phyloP scores from a whole-genome alignment of 1,140 invertebrate species.

The Euwallacea similis region DNA sequence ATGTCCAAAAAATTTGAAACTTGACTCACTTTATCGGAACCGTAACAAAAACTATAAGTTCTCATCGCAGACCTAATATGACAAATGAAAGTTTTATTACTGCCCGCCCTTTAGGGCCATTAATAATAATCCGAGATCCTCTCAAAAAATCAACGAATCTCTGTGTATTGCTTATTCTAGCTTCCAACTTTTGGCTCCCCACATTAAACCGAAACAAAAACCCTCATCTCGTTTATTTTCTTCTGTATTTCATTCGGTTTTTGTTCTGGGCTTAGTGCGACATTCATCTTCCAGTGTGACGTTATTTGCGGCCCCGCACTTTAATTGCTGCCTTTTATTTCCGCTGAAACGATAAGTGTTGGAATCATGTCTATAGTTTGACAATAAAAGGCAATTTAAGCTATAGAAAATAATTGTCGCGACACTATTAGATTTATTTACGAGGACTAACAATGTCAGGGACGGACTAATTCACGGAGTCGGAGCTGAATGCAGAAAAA shows the following conservation, averaged over 20 bases:
- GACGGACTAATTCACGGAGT: too few species aligned
- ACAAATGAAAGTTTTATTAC: slow-evolving; percentile 27
- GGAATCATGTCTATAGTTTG: slow-evolving; percentile 16
- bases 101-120: slow-evolving; percentile 9
- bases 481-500: too few species aligned
- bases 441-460: too few species aligned
- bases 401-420: not conserved
- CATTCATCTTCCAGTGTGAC: slow-evolving; percentile 19
- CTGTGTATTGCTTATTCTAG: slow-evolving; percentile 14
- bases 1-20: too few species aligned
- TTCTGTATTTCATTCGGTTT: slow-evolving; percentile 25
- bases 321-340: slow-evolving; percentile 27
- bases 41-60: too few species aligned
- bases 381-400: slow-evolving; percentile 18
- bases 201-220: slow-evolving; percentile 27
- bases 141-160: slow-evolving; percentile 19
- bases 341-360: slow-evolving; percentile 12
- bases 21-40: too few species aligned
- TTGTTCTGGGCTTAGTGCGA: slow-evolving; percentile 25
- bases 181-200: slow-evolving; percentile 7
- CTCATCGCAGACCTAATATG: not conserved
- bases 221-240: slow-evolving; percentile 19
- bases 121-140: slow-evolving; percentile 24
- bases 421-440: not conserved
- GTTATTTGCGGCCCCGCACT: slow-evolving; percentile 11